Base-by-base conservation (phyloP, 2,797 vertebrate genomes). In the Lindbergichthys nudifrons region DNA sequence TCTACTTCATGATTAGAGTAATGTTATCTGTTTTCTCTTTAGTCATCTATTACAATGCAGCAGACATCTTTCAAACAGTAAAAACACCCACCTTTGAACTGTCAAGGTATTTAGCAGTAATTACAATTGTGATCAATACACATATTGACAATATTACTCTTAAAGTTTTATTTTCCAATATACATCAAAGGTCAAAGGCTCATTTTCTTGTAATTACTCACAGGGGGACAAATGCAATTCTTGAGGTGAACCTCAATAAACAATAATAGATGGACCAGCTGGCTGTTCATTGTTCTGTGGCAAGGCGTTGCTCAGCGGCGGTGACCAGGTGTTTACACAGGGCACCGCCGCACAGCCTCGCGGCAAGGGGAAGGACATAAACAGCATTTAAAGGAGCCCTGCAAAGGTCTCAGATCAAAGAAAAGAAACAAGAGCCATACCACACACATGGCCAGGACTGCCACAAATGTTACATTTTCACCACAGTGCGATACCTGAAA, bases 171-270 rank as follows among this genome's bases (percentile, higher is more conserved):
- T 87, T 90, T 76, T 89, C 85, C 91, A 83, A 91, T 94, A 91
- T 78, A 86, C 88, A 92, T 91, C 88, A 91, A 93, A 94, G 94
- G 95, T 96, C 94, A 95, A 94, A 93, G 89, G 91, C 92, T 93
- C 80, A 80, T 93, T 93, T 93, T 89, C 81, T 79, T 81, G 85
- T 95, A 94, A 95, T 94, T 93, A 94, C 92, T 94, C 94, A 92
- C 87, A 43, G 51, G 88, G 89, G 77, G 87, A 80, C n/a, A 43
- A 26, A 56, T 73, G 87, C 75, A 82, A 79, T 88, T 84, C 83
- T 90, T 90, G 88, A 90, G 90, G 92, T 92, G 89, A 91, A 88
- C 88, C 92, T 88, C 90, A 91, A 92, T 90, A 89, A 93, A 93
- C 91, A 93, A 87, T 95, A 95, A 95, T 93, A 93, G 90, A 95